Conservation (phyloP, 2,113 vertebrate species). For the Phrynosoma blainvillii region DNA sequence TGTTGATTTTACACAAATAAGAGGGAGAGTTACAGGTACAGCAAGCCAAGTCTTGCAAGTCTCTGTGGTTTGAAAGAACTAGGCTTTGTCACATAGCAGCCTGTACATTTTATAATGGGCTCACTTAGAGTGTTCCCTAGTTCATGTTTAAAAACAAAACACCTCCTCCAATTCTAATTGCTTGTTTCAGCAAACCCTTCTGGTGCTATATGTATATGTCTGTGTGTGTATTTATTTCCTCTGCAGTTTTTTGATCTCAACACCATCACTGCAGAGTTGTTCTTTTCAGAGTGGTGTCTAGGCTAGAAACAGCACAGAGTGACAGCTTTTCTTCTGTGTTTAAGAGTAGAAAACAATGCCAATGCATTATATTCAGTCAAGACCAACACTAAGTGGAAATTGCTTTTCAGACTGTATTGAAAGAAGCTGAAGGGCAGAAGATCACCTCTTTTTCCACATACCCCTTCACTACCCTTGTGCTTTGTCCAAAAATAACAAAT, state of each 20-base stretch:
- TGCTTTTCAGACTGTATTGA: not conserved
- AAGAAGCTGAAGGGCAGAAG: not conserved
- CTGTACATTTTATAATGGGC: not conserved
- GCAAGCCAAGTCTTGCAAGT: not conserved
- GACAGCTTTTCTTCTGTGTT: not conserved
- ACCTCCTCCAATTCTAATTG: not conserved
- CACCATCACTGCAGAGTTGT: no score
- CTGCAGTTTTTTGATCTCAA: not conserved
- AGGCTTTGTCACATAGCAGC: not conserved
- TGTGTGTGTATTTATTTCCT: not conserved
- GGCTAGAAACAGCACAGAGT: not conserved
- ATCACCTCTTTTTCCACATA: no score
- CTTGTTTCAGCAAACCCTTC: not conserved
- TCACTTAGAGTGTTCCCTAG: not conserved
- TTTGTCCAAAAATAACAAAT: not conserved
- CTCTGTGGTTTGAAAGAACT: not conserved
- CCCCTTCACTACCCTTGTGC: not conserved
- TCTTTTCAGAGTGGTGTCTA: not conserved
- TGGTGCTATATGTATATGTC: not conserved
- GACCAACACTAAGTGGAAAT: not conserved
- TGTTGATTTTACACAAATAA: not conserved
- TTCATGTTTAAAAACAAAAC: constrained; percentile 6
- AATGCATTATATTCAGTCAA: not conserved
- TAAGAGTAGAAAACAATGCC: not conserved
- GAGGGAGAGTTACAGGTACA: not conserved